Evolutionary conservation across 2,113 vertebrate species (phyloP).

Genomic region (Cryptomyrus ogoouensis): DNA sequence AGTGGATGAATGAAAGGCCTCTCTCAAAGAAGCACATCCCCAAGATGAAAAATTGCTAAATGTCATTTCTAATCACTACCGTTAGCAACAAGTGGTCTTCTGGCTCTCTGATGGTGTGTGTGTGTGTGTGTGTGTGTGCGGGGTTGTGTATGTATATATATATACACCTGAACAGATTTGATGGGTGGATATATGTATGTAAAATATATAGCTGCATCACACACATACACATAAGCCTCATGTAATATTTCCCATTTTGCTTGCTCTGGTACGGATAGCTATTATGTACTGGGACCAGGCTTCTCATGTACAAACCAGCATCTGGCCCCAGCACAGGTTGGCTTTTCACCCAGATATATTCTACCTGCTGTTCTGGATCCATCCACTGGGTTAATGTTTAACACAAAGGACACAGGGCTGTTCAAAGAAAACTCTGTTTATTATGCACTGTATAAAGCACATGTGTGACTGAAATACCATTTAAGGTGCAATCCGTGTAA

Average conservation of each 20-base stretch:
- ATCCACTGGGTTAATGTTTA: background rate
- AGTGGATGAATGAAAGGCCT: background rate
- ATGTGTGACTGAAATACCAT: background rate
- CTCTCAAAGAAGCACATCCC: background rate
- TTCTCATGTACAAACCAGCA: background rate
- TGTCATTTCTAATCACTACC: background rate
- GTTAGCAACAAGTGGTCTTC: background rate
- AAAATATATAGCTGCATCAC: too few relatives aligned
- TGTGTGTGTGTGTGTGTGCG: too few relatives aligned
- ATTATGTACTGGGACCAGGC: background rate
- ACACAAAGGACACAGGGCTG: background rate
- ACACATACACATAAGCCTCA: background rate
- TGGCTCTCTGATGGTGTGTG: background rate
- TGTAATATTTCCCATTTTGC: background rate
- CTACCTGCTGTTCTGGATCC: background rate
- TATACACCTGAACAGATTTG: too few relatives aligned
- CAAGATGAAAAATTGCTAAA: background rate
- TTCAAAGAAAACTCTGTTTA: background rate
- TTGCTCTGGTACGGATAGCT: background rate
- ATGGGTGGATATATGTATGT: too few relatives aligned
- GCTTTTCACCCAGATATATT: background rate
- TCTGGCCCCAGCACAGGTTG: background rate
- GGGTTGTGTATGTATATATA: too few relatives aligned
- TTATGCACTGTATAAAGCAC: background rate
- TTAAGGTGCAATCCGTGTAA: background rate